A percentile compares a stretch with the other conserved stretches of the same genome.
Conservation (phyloP, 2,113 vertebrate species). For the Saimiri boliviensis region DNA sequence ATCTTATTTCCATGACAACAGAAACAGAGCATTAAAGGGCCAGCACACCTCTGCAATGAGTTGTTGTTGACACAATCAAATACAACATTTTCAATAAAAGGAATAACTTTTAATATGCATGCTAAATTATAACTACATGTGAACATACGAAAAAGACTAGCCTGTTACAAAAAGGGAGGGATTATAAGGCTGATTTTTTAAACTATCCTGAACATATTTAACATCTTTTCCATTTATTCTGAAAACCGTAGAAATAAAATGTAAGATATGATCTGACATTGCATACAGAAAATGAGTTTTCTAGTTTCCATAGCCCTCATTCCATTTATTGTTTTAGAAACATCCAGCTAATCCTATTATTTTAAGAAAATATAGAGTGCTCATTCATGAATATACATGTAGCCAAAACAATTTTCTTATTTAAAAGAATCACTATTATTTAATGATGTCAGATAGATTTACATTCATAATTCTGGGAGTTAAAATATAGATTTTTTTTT, state of each 20-base stretch:
- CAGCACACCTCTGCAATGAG: slow-evolving; percentile 68
- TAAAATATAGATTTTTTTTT: not conserved
- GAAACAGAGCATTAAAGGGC: slow-evolving; percentile 79
- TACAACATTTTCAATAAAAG: not conserved
- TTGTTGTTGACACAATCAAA: slow-evolving; percentile 34
- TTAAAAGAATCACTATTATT: not conserved
- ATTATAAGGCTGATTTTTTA: not conserved
- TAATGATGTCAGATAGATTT: not conserved
- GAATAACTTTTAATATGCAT: not conserved
- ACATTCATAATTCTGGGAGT: not conserved
- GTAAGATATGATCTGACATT: not conserved
- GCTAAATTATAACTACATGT: not conserved
- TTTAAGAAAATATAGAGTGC: not conserved
- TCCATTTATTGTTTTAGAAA: not conserved
- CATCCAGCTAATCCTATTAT: not conserved
- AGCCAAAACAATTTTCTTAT: not conserved
- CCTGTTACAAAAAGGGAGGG: not conserved
- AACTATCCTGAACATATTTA: not conserved
- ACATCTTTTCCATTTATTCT: not conserved
- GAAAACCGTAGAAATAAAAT: slow-evolving; percentile 28
- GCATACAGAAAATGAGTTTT: not conserved
- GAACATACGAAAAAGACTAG: not conserved
- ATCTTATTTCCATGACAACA: slow-evolving; percentile 86
- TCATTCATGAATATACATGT: not conserved
- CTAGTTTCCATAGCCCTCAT: not conserved